These are phyloP conservation scores for Physella acuta DNA, from an alignment of 1,140 invertebrate genomes.

Conservation along the genomic window DNA sequence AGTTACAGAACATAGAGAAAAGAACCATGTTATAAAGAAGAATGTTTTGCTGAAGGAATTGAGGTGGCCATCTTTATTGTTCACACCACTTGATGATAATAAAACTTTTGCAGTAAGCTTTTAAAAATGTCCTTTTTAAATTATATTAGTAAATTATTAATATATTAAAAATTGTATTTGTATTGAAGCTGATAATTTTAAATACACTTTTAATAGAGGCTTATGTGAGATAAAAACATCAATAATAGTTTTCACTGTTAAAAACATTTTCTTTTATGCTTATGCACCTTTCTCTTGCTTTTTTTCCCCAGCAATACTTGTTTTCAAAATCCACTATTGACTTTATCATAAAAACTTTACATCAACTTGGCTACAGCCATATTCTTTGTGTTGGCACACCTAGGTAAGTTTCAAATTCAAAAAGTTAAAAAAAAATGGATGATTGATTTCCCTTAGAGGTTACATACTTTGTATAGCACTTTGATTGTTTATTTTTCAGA, in stretches of 20 bases:
- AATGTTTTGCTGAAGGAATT: slow-evolving; percentile 63
- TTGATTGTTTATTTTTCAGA: slow-evolving; percentile 31
- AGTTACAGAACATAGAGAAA: slow-evolving; percentile 64
- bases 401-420: slow-evolving; percentile 37
- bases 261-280: too few relatives aligned
- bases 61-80: slow-evolving; percentile 52
- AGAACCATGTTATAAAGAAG: slow-evolving; percentile 56
- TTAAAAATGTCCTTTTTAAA: slow-evolving; percentile 1
- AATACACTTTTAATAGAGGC: too few relatives aligned
- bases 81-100: slow-evolving; percentile 67
- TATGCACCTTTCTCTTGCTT: too few relatives aligned
- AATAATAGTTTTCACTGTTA: too few relatives aligned
- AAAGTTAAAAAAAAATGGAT: neutral
- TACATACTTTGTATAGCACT: neutral
- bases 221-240: too few relatives aligned
- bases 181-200: too few relatives aligned
- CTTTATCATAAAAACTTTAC: slow-evolving; percentile 65
- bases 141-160: neutral
- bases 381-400: slow-evolving; percentile 80
- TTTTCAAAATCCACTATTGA: slow-evolving; percentile 67
- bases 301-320: slow-evolving; percentile 67
- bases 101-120: slow-evolving; percentile 71
- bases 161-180: neutral
- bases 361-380: slow-evolving; percentile 64
- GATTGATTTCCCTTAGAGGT: neutral